phyloP scores from a whole-genome alignment of 1,140 invertebrate genomes.

The Philotrypesis tridentata region DNA sequence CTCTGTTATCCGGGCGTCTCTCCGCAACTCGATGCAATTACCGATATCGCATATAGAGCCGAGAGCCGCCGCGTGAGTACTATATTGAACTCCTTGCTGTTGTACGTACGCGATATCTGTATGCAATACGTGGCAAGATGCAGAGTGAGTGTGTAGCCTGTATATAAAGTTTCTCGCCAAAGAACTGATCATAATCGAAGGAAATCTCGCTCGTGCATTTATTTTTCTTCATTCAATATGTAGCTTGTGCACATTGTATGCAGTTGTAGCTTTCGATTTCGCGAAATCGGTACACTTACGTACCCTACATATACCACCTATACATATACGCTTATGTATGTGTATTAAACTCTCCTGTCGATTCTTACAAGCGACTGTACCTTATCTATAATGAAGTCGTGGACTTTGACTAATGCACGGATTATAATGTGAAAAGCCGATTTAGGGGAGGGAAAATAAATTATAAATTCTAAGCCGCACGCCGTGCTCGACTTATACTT shows the following conservation, averaged over 20 bases:
- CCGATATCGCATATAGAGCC: constrained; percentile 12
- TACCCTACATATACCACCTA: too few relatives aligned
- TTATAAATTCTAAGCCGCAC: neutral
- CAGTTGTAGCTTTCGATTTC: neutral
- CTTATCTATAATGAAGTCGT: too few relatives aligned
- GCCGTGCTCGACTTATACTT: too few relatives aligned
- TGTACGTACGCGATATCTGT: too few relatives aligned
- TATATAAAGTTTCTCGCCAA: neutral
- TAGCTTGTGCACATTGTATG: too few relatives aligned
- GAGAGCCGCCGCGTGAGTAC: neutral
- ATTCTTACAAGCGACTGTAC: too few relatives aligned
- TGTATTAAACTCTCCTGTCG: too few relatives aligned
- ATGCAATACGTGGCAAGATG: too few relatives aligned
- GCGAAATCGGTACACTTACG: neutral
- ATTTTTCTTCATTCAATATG: too few relatives aligned
- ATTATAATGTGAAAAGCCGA: neutral
- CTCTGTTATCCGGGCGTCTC: neutral
- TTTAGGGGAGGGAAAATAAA: neutral
- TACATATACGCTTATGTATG: too few relatives aligned
- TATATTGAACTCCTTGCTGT: too few relatives aligned
- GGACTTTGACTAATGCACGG: neutral
- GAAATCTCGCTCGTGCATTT: neutral
- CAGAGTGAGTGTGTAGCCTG: too few relatives aligned
- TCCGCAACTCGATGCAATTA: constrained; percentile 39
- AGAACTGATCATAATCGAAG: constrained; percentile 27